These are phyloP conservation scores for Stenoptilia bipunctidactyla DNA, from an alignment of 2,888 invertebrate genomes.

Conservation along the genomic window DNA sequence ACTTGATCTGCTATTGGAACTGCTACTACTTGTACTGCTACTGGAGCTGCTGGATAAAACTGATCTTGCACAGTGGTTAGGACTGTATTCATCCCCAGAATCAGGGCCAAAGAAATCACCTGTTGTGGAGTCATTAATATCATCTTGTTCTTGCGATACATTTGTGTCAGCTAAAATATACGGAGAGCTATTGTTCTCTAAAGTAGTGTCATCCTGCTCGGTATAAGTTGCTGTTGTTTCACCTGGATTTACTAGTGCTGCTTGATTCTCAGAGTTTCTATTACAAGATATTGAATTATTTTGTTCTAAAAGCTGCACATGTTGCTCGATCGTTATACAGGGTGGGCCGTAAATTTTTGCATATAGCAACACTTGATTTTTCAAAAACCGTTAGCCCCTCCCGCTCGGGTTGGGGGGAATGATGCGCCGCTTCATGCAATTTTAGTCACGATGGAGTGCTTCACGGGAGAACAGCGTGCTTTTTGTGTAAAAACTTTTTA, in stretches of 20 bases:
- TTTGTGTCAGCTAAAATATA: slow-evolving; percentile 2
- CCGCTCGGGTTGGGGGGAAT: too few species aligned
- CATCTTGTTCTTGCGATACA: too few species aligned
- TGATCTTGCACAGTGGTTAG: slow-evolving; percentile 6
- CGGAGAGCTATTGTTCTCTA: slow-evolving; percentile 1
- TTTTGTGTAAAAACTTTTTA: too few species aligned
- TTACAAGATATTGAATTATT: slow-evolving; percentile 4
- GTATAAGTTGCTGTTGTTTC: slow-evolving; percentile 3
- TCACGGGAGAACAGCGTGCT: too few species aligned
- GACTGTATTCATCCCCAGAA: slow-evolving; percentile 12
- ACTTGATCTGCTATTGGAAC: slow-evolving; percentile 4
- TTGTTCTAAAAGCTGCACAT: slow-evolving; percentile 5
- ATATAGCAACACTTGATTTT: too few species aligned
- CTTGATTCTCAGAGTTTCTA: neutral
- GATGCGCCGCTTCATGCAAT: too few species aligned
- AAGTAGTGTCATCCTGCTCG: slow-evolving; percentile 5
- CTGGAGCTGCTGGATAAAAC: slow-evolving; percentile 8
- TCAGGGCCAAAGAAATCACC: slow-evolving; percentile 11
- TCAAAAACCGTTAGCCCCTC: too few species aligned
- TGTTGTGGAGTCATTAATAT: slow-evolving; percentile 3
- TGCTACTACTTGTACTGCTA: too few species aligned
- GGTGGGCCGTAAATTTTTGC: too few species aligned
- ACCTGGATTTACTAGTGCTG: slow-evolving; percentile 5
- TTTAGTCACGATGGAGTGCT: too few species aligned
- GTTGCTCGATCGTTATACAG: too few species aligned